Conservation (phyloP, 1,140 invertebrate species). For the Helicoverpa zea region DNA sequence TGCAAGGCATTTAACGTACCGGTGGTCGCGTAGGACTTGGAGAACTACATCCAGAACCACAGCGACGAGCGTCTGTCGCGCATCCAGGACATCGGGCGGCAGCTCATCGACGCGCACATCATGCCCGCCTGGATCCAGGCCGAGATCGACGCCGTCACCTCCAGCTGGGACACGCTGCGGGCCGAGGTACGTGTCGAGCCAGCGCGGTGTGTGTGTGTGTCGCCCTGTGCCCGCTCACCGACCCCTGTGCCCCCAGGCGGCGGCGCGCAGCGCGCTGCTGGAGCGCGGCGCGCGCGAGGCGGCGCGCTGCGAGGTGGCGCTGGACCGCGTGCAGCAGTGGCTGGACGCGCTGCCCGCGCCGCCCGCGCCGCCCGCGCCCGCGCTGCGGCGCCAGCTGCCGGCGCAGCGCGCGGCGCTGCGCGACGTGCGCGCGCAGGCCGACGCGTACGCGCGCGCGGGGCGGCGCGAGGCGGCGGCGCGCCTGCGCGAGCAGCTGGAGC, state of each 20-base stretch:
- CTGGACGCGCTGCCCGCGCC: conserved; percentile 87
- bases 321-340: conserved; percentile 93
- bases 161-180: conserved; percentile 90
- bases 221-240: too few species aligned
- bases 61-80: conserved; percentile 90
- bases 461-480: conserved; percentile 94
- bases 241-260: conserved; percentile 87
- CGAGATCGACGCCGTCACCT: conserved; percentile 90
- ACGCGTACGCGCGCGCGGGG: conserved; percentile 90
- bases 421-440: conserved; percentile 90
- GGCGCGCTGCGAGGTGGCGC: conserved; percentile 91
- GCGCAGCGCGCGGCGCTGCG: conserved; percentile 91
- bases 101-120: conserved; percentile 92
- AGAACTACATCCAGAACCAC: conserved; percentile 93
- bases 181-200: conserved; percentile 91
- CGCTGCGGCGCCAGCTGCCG: conserved; percentile 87
- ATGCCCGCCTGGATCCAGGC: conserved; percentile 91
- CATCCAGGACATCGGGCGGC: conserved; percentile 92
- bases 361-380: conserved; percentile 84
- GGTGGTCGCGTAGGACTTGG: too few species aligned
- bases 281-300: conserved; percentile 93
- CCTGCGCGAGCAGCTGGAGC: conserved; percentile 91
- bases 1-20: too few species aligned
- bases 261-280: conserved; percentile 89
- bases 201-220: conserved; percentile 77